Base-by-base conservation (phyloP, 2,888 invertebrate genomes). In the Poecilus cupreus region DNA sequence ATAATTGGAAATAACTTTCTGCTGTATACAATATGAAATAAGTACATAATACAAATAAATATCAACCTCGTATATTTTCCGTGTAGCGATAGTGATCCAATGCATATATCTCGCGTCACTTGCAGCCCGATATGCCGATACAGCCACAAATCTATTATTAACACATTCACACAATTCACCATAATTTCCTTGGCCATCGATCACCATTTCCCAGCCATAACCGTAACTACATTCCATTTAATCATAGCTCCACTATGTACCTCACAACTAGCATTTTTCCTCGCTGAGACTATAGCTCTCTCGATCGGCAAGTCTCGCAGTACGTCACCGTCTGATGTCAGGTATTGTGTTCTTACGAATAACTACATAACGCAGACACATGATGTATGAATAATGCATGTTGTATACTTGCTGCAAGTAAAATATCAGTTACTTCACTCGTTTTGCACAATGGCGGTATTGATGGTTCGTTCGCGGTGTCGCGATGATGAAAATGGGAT, bases 361-460 rank as follows among this genome's bases (percentile, higher is more conserved):
- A 60, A 24, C 39, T 70, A 22, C 46, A 72, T 43, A 72, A 72
- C 26, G 13, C 11, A 16, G 60, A 22, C 60, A 32, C 74, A 32
- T 74, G 74, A 74, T 51, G 39, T 26, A 74, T 74, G 74, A 74
- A 74, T 74, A 74, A 74, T 74, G 51, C 74, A 74, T 74, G 74
- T 20, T n/a, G 11, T 16, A 64, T 6, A 64, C 16, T 64, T 32
- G 74, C 51, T 74, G 26, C 24, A 22, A 46, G 46, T 74, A 74
- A 74, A 74, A 51, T 74, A 74, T 74, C 74, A 51, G 74, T 74
- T 74, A 74, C 74, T 18, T 49, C 49, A 74, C 51, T 74, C 26
- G 20, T 43, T 72, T 49, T 10, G 20, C 24, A 74, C 74, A 74
- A 74, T 49, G 49, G 32, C 74, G 18, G 60, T 24, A 60, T 60